These are phyloP conservation scores for Nicator chloris DNA, from an alignment of 2,113 vertebrate genomes.

Conservation along the genomic window DNA sequence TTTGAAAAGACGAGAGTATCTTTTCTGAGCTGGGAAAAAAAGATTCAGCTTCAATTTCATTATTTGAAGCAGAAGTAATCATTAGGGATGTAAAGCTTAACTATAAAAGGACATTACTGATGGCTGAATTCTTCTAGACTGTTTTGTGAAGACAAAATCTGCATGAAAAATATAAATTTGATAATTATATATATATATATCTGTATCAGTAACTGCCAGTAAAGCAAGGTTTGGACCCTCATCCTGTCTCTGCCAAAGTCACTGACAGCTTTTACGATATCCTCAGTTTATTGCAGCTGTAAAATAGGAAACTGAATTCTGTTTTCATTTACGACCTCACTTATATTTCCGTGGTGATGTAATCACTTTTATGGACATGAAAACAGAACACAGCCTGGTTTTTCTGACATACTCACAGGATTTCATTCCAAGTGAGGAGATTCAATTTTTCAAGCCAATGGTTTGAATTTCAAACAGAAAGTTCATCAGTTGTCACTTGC, in stretches of 20 bases:
- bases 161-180: neutral
- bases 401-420: neutral
- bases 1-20: neutral
- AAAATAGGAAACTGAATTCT: neutral
- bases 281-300: neutral
- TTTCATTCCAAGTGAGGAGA: neutral
- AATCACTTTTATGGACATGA: neutral
- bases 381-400: neutral
- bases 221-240: neutral
- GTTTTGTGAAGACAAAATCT: neutral
- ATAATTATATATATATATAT: neutral
- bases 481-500: neutral
- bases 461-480: neutral
- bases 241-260: neutral
- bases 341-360: neutral
- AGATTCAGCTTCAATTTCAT: neutral
- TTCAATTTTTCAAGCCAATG: neutral
- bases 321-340: neutral
- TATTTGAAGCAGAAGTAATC: neutral
- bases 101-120: neutral
- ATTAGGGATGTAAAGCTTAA: neutral
- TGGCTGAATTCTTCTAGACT: neutral
- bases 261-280: neutral
- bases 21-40: neutral
- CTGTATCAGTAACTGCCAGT: neutral